Conservation (phyloP, 2,888 invertebrate species). For the Ctena decussata region DNA sequence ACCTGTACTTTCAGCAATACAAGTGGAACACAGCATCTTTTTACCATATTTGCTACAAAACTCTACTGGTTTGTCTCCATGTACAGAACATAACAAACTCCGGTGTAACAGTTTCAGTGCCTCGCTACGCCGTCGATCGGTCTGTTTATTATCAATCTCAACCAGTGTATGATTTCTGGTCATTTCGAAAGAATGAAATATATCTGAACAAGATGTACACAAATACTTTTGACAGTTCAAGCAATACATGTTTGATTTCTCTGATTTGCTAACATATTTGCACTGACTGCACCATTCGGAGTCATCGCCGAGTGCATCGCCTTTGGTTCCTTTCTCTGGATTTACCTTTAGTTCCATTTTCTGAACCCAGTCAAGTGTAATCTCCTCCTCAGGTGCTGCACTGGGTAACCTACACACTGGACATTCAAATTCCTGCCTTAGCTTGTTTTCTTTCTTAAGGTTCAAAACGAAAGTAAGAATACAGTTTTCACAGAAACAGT, state of each 20-base stretch:
- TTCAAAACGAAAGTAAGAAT: not conserved
- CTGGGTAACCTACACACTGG: not conserved
- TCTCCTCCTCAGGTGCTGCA: not conserved
- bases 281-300: not conserved
- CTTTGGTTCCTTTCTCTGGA: not conserved
- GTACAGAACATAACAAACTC: not conserved
- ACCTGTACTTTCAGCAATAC: no score
- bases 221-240: not conserved
- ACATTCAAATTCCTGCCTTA: not conserved
- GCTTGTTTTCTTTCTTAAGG: not conserved
- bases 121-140: not conserved
- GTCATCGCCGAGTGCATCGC: not conserved
- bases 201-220: not conserved
- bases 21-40: not conserved
- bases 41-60: not conserved
- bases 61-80: not conserved
- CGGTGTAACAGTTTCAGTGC: not conserved
- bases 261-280: not conserved
- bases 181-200: not conserved
- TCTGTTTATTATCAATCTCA: not conserved
- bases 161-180: not conserved
- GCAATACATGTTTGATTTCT: not conserved
- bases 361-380: not conserved
- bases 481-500: not conserved
- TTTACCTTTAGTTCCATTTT: not conserved